These are phyloP conservation scores for Drosophila hamatofila DNA, from an alignment of 2,888 invertebrate genomes.

Conservation along the genomic window DNA sequence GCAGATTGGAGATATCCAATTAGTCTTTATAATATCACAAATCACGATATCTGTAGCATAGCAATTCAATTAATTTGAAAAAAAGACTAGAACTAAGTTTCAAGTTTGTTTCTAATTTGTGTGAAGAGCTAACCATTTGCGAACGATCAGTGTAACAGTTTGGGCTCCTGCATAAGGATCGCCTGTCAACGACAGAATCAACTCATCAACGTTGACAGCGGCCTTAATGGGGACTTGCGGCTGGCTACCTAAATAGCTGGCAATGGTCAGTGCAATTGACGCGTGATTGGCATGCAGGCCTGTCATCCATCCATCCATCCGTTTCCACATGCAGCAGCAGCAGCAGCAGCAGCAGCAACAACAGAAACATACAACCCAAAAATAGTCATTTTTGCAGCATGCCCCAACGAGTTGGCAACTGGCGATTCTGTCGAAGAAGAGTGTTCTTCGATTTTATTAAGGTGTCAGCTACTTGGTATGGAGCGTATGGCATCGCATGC, in stretches of 20 bases:
- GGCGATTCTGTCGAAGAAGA: slow-evolving; percentile 40
- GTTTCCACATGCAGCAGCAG: slow-evolving; percentile 10
- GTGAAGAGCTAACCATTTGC: slow-evolving; percentile 1
- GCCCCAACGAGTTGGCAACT: slow-evolving; percentile 20
- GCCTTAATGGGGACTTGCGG: slow-evolving; percentile 31
- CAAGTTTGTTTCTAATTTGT: slow-evolving; percentile 4
- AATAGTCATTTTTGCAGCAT: slow-evolving; percentile 46
- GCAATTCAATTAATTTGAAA: background rate
- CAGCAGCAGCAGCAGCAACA: slow-evolving; percentile 1
- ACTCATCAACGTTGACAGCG: slow-evolving; percentile 75
- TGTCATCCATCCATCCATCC: slow-evolving; percentile 40
- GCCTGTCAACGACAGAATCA: slow-evolving; percentile 71
- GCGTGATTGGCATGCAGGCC: slow-evolving; percentile 74
- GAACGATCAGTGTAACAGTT: slow-evolving; percentile 2
- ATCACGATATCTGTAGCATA: background rate
- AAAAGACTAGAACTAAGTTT: slow-evolving; percentile 1
- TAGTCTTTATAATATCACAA: slow-evolving; percentile 4
- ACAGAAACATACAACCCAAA: slow-evolving; percentile 40
- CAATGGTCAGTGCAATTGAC: slow-evolving; percentile 69
- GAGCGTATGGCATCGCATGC: slow-evolving; percentile 48
- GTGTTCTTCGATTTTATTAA: slow-evolving; percentile 33
- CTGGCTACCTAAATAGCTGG: slow-evolving; percentile 54
- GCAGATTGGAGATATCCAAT: background rate
- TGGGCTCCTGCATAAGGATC: slow-evolving; percentile 63
- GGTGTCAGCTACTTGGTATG: slow-evolving; percentile 74